Evolutionary conservation across 2,113 vertebrate species (phyloP).

Genomic region (Zeus faber): DNA sequence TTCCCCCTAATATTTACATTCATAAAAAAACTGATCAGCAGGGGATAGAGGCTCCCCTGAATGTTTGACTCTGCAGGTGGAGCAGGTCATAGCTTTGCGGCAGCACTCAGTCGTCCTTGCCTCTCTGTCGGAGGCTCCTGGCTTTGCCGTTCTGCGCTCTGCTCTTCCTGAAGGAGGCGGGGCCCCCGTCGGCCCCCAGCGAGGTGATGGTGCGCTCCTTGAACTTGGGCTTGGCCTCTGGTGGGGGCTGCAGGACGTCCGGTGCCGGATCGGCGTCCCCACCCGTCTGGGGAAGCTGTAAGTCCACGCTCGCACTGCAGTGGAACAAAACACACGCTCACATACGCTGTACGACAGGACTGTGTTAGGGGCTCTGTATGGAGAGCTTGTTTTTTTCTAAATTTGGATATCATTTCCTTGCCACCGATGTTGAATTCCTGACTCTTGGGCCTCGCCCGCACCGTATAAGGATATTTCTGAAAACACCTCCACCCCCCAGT

Average conservation of each 20-base stretch:
- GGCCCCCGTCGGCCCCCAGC: constrained; percentile 78
- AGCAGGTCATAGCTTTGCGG: too few species aligned
- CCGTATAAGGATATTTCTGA: too few species aligned
- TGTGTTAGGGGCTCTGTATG: too few species aligned
- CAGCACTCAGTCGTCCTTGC: constrained; percentile 83
- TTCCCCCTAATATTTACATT: neutral
- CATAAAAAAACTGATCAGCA: neutral
- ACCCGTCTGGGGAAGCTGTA: constrained; percentile 85
- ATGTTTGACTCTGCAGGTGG: too few species aligned
- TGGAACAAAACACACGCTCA: constrained; percentile 4
- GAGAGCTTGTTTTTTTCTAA: too few species aligned
- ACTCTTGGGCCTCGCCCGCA: too few species aligned
- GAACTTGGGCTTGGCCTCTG: constrained; percentile 82
- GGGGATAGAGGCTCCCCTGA: neutral
- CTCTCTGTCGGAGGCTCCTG: constrained; percentile 87
- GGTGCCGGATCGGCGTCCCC: constrained; percentile 36
- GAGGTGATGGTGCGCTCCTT: constrained; percentile 91
- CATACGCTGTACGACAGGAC: too few species aligned
- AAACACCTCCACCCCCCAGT: too few species aligned
- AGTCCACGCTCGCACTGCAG: constrained; percentile 82
- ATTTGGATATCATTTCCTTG: too few species aligned
- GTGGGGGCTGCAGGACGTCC: constrained; percentile 51
- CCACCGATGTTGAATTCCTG: too few species aligned
- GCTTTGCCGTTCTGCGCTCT: constrained; percentile 89
- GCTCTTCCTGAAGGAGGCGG: constrained; percentile 86